Evolutionary conservation across 2,797 vertebrate genomes (phyloP), one percentile per base, ranked within the genome.

Genomic region (Mormyrops boulengeri): DNA sequence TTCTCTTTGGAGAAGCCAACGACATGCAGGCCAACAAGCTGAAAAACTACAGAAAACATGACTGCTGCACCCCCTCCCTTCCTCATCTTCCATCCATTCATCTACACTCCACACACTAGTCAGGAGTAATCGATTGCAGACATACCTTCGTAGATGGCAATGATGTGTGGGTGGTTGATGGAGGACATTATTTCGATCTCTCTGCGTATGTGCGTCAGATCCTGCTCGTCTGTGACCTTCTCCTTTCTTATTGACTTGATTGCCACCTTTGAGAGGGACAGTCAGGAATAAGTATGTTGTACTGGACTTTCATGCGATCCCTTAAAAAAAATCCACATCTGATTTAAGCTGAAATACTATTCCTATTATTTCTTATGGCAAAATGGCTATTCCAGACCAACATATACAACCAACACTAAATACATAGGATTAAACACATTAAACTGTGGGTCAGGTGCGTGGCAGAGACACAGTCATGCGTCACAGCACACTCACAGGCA

Each of bases 121-220:
- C 34, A 41, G 73, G 73, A n/a, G 38, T n/a, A 80, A 41, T 44
- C n/a, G 22, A 14, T 1, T 30, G 44, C 82, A 85, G 52, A 82
- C 69, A 4, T 93, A 99, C 98, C 98, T 98, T 99, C 98, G 0
- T 98, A 97, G 92, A 99, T 98, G 86, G 96, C 96, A 85, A 98
- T 98, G 95, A 99, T 98, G 94, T 99, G 97, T 0, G 98, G 98
- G 91, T 99, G 99, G 91, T 96, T 97, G 90, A 99, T 97, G 0
- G 98, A 98, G 0, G 98, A 98, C 98, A 99, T 99, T 95, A 99
- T 98, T 95, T 99, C 99, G 0, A 99, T 99, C 94, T 99, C 99
- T 90, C 99, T 95, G 19, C 98, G 96, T 90, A 99, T 99, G 82
- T 99, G 98, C 47, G 97, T 93, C 30, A 99, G 95, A 92, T 99